These are phyloP conservation scores for Corythornis madagascariensis DNA, from an alignment of 2,113 vertebrate genomes.

Conservation along the genomic window DNA sequence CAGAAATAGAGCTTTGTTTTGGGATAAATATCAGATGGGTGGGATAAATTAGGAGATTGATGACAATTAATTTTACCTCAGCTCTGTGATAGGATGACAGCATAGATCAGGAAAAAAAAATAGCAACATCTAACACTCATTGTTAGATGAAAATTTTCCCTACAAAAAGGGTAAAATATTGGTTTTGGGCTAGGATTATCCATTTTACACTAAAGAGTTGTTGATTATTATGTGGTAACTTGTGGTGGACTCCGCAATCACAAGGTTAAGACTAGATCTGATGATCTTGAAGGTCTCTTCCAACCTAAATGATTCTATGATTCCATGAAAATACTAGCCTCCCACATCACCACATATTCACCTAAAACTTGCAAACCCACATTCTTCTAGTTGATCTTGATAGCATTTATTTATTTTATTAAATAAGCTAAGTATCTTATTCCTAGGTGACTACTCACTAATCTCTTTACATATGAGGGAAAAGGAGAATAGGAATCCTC, in stretches of 20 bases:
- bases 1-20: not conserved
- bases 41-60: not conserved
- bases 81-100: not conserved
- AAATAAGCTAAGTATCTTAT: not conserved
- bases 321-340: not conserved
- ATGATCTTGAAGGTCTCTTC: not conserved
- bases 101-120: not conserved
- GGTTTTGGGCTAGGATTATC: not conserved
- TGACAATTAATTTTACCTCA: not conserved
- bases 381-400: slow-evolving; percentile 6
- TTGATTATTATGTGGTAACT: not conserved
- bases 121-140: not conserved
- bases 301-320: not conserved
- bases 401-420: slow-evolving; percentile 1
- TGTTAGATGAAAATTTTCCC: not conserved
- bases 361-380: not conserved
- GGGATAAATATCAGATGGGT: not conserved
- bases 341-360: not conserved
- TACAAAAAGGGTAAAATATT: not conserved
- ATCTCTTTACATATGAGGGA: not conserved
- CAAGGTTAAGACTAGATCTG: not conserved
- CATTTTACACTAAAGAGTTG: not conserved
- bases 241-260: not conserved
- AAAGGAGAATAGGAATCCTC: not conserved
- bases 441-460: not conserved